These are phyloP conservation scores for Periphyllus acericola DNA, from an alignment of 2,888 invertebrate species.

Conservation along the genomic window DNA sequence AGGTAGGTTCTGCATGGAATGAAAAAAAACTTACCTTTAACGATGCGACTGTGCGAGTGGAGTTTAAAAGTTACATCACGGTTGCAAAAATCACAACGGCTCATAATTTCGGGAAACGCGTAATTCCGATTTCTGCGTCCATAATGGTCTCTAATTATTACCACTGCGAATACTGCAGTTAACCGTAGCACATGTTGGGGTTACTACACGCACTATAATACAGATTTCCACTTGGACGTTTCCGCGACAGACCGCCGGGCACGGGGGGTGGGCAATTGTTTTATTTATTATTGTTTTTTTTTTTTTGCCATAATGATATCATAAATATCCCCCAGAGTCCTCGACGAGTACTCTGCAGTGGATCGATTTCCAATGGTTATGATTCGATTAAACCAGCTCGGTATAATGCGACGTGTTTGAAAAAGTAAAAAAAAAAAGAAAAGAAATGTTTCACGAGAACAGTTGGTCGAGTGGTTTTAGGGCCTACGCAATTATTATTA, in stretches of 20 bases:
- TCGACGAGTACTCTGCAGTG: background rate
- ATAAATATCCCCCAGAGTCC: slow-evolving; percentile 51
- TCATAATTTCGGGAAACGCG: background rate
- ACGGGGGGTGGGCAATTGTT: slow-evolving; percentile 14
- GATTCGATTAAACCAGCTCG: slow-evolving; percentile 31
- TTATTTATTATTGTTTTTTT: slow-evolving; percentile 34
- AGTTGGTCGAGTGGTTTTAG: slow-evolving; percentile 61
- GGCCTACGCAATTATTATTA: slow-evolving; percentile 10
- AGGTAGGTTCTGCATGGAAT: too few species aligned
- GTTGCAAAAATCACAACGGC: background rate
- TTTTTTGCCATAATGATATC: slow-evolving; percentile 17
- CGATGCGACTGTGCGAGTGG: too few species aligned
- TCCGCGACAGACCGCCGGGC: background rate
- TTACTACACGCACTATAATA: background rate
- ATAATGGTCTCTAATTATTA: background rate
- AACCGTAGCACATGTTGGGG: slow-evolving; percentile 18
- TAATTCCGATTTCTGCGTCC: background rate
- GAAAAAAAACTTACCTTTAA: too few species aligned
- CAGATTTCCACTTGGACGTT: background rate
- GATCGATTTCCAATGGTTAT: slow-evolving; percentile 47
- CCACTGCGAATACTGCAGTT: background rate
- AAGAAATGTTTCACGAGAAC: slow-evolving; percentile 28
- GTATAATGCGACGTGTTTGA: background rate
- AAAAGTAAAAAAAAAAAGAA: background rate
- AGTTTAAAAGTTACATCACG: too few species aligned